Evolutionary conservation across 2,888 invertebrate genomes (phyloP).

Genomic region (Anodontia alba): DNA sequence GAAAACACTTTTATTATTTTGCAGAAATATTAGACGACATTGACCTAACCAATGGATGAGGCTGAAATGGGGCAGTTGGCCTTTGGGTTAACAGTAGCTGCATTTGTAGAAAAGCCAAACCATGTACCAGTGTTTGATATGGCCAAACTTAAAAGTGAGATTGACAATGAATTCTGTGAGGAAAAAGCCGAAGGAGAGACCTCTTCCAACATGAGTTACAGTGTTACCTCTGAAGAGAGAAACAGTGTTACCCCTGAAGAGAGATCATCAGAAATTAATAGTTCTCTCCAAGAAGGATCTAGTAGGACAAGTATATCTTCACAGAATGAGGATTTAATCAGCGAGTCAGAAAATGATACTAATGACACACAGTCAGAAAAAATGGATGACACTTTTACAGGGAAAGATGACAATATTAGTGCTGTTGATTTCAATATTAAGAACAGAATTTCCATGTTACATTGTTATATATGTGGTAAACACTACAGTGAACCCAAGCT

Average conservation of each 20-base stretch:
- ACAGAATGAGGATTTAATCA: background rate
- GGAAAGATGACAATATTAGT: background rate
- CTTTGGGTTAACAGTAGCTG: background rate
- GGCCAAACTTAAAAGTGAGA: background rate
- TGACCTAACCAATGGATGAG: background rate
- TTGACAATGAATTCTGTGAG: background rate
- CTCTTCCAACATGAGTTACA: background rate
- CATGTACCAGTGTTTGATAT: background rate
- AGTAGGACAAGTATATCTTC: background rate
- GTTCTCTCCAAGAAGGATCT: background rate
- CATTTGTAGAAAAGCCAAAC: background rate
- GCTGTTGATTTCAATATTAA: background rate
- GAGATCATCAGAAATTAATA: background rate
- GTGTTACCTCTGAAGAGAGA: background rate
- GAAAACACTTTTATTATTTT: too few relatives aligned
- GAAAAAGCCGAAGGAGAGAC: background rate
- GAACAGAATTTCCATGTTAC: slow-evolving; percentile 24
- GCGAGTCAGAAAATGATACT: background rate
- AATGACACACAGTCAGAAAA: background rate
- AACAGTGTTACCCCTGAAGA: too few relatives aligned
- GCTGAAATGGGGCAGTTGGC: background rate
- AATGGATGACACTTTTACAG: background rate
- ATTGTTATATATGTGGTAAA: slow-evolving; percentile 57
- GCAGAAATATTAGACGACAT: too few relatives aligned
- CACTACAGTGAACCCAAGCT: slow-evolving; percentile 42